Base-by-base conservation (phyloP, 2,797 vertebrate species). In the Columba guinea region DNA sequence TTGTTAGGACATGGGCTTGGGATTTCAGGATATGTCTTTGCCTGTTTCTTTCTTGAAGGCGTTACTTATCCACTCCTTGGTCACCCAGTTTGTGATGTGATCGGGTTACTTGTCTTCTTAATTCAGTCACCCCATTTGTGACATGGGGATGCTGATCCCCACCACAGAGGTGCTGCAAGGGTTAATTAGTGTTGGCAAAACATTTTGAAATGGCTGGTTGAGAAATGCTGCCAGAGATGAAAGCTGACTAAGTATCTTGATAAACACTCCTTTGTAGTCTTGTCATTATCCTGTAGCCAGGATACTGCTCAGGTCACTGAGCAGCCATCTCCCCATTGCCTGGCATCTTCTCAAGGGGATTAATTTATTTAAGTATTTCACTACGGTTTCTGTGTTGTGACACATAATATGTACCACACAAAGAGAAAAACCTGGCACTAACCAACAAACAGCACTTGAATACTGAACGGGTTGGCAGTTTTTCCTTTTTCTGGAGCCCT, bases 211-310 rank as follows among this genome's bases (percentile, higher is more conserved):
- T 15, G 32, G 59, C 75, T 73, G 58, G 37, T 69, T 82, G 91
- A 88, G 73, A 94, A 95, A 91, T 1, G 3, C 73, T 84, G 83
- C 48, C 64, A 58, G 77, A 90, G 84, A 71, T 86, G 67, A 81
- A 95, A 96, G 70, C 79, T 52, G 70, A 63, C 34, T 69, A 77
- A 56, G 48, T 70, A 70, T n/a, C 30, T 59, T 63, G 69, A 60
- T 30, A 93, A 87, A 87, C 92, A 67, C 49, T 81, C 70, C 55
- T 81, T 76, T 94, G 65, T 65, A 93, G 59, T 73, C 46, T 89
- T 84, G 89, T 53, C 70, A 12, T 39, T 51, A 27, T 75, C 53
- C 73, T 56, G 76, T 52, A 81, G 34, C 32, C 44, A 63, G 82
- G 91, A 69, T 84, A 51, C 84, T 86, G 51, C 58, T 13, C 41